Base-by-base conservation (phyloP, 1,140 invertebrate species). In the Rhynchophorus ferrugineus region DNA sequence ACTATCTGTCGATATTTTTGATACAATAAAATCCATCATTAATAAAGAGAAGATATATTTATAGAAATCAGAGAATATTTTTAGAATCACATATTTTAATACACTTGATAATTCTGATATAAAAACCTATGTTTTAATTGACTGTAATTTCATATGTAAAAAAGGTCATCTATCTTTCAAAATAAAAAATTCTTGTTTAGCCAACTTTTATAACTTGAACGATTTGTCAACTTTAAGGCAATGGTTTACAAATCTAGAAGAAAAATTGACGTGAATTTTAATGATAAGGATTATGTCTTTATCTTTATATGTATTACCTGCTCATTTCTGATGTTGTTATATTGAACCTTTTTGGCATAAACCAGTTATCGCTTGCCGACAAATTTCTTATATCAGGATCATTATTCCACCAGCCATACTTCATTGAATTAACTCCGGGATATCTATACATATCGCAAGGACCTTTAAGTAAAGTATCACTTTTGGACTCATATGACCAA, bases 401-500 rank as follows among this genome's bases (percentile, higher is more conserved):
- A 38, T 21, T 21, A 3, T 47, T 17, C 47, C 58, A 64, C 61
- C 62, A 66, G n/a, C 64, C 59, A 38, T 38, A 44, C 13, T 61
- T 39, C 65, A 67, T 67, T 0, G 60, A 58, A 20, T 47, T 59
- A 9, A 44, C 52, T 11, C 61, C 58, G 33, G 58, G 55, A 50
- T 62, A 58, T 14, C 45, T 56, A 37, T 64, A 65, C 59, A 65
- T 67, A 24, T 64, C 59, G 0, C 9, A 51, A 11, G 63, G 63
- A 7, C 61, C 64, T 56, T 35, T 17, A 18, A 41, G 36, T 24
- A 5, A 41, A 35, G 8, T 16, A 33, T n/a, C n/a, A n/a, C n/a
- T n/a, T n/a, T n/a, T n/a, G n/a, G n/a, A n/a, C n/a, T n/a, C n/a
- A n/a, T n/a, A n/a, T n/a, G n/a, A n/a, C n/a, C n/a, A n/a, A n/a